These are phyloP conservation scores for Drosophila subsilvestris DNA, from an alignment of 2,888 invertebrate species.

Conservation along the genomic window DNA sequence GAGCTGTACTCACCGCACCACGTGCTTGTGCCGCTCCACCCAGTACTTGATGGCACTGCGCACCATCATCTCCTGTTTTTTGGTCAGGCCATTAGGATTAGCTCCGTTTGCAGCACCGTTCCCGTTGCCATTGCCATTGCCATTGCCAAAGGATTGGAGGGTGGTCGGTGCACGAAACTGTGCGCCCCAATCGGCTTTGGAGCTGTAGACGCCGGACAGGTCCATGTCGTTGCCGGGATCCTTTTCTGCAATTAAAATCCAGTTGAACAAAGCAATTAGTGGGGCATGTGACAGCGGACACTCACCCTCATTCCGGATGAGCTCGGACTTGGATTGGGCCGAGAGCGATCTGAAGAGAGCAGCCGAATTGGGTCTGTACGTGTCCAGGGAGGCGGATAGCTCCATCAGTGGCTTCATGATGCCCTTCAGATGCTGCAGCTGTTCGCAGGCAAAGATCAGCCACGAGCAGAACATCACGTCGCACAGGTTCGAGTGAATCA, in stretches of 20 bases:
- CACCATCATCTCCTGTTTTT: slow-evolving; percentile 93
- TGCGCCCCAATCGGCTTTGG: slow-evolving; percentile 91
- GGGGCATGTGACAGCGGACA: neutral
- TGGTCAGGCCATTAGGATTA: slow-evolving; percentile 91
- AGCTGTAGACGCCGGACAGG: slow-evolving; percentile 90
- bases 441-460: slow-evolving; percentile 94
- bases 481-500: slow-evolving; percentile 87
- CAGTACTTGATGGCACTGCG: slow-evolving; percentile 95
- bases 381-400: slow-evolving; percentile 91
- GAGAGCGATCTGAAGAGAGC: slow-evolving; percentile 87
- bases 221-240: slow-evolving; percentile 87
- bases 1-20: slow-evolving; percentile 88
- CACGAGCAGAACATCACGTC: slow-evolving; percentile 94
- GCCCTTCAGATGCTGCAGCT: slow-evolving; percentile 92
- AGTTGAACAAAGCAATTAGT: slow-evolving; percentile 18
- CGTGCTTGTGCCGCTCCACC: slow-evolving; percentile 95
- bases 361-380: slow-evolving; percentile 89
- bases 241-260: slow-evolving; percentile 79
- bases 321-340: slow-evolving; percentile 84
- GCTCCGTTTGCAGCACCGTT: slow-evolving; percentile 82
- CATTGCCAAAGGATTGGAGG: slow-evolving; percentile 86
- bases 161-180: slow-evolving; percentile 88
- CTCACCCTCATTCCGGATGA: slow-evolving; percentile 83
- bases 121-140: slow-evolving; percentile 80
- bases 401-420: slow-evolving; percentile 95